A percentile compares a stretch with the other conserved stretches of the same genome.
Conservation (phyloP, 2,113 vertebrate genomes). For the Eudorcas thomsonii region DNA sequence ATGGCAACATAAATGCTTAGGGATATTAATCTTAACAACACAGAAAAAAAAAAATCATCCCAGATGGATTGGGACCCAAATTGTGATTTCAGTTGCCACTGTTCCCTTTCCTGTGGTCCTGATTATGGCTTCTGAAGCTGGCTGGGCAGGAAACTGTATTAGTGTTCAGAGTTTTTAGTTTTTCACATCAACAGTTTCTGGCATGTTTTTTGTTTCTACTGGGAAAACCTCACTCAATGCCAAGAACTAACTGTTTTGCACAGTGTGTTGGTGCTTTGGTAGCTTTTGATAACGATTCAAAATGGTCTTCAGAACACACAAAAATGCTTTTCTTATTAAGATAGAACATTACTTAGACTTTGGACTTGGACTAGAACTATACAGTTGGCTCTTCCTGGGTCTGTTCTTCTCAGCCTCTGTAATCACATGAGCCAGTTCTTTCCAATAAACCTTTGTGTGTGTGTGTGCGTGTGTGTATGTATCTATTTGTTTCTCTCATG, state of each 20-base stretch:
- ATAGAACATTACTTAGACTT: background rate
- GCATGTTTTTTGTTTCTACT: constrained; percentile 9
- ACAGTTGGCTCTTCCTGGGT: background rate
- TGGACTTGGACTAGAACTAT: background rate
- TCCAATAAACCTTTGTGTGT: background rate
- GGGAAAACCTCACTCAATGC: background rate
- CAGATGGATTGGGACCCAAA: background rate
- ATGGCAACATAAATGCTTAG: background rate
- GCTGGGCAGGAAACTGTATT: background rate
- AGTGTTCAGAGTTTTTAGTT: background rate
- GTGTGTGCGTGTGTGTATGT: accelerated
- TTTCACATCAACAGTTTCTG: constrained; percentile 12
- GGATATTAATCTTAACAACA: background rate
- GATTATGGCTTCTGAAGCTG: background rate
- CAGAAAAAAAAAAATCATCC: background rate
- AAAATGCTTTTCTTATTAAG: background rate
- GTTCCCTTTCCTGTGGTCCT: background rate
- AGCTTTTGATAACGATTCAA: constrained; percentile 10
- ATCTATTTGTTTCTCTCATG: background rate
- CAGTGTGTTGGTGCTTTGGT: background rate
- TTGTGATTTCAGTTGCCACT: background rate
- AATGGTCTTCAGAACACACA: background rate
- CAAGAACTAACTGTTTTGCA: constrained; percentile 26
- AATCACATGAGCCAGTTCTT: background rate
- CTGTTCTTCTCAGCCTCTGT: background rate